These are phyloP conservation scores for Tetrax tetrax DNA, from an alignment of 2,113 vertebrate species.

Conservation along the genomic window DNA sequence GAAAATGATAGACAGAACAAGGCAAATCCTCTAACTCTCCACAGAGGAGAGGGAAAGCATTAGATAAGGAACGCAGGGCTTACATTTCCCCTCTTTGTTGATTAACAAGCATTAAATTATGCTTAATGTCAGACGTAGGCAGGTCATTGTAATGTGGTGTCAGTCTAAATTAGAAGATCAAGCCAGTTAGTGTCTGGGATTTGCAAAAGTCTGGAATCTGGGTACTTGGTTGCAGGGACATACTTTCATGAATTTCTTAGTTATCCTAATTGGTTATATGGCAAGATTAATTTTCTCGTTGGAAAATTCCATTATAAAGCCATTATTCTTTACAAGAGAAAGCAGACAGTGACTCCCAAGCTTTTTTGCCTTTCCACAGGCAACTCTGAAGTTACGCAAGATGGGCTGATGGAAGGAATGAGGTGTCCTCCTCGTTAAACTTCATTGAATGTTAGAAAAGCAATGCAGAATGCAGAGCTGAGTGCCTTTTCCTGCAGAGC, in stretches of 20 bases:
- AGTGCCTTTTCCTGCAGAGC: neutral
- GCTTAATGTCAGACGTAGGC: neutral
- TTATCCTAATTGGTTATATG: neutral
- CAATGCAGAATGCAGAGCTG: neutral
- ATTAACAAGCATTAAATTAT: conserved; percentile 34
- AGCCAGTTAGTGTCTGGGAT: neutral
- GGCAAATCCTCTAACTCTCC: conserved; percentile 30
- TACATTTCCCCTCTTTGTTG: conserved; percentile 29
- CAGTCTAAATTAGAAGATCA: neutral
- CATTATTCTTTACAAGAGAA: neutral
- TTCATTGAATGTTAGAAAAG: neutral
- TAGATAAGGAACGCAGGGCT: neutral
- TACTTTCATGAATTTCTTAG: neutral
- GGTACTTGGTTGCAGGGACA: neutral
- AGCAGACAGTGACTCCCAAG: neutral
- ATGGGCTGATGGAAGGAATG: neutral
- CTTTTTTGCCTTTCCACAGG: neutral
- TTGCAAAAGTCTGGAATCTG: neutral
- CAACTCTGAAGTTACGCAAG: neutral
- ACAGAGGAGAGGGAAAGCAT: neutral
- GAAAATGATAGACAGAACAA: conserved; percentile 48
- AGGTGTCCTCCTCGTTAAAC: neutral
- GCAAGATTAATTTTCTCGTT: neutral
- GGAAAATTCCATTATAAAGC: neutral
- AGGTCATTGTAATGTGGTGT: neutral